Percentiles rank a stretch among this genome's conserved stretches.
Conservation (phyloP, 2,888 invertebrate genomes). For the Aleiodes alternator region DNA sequence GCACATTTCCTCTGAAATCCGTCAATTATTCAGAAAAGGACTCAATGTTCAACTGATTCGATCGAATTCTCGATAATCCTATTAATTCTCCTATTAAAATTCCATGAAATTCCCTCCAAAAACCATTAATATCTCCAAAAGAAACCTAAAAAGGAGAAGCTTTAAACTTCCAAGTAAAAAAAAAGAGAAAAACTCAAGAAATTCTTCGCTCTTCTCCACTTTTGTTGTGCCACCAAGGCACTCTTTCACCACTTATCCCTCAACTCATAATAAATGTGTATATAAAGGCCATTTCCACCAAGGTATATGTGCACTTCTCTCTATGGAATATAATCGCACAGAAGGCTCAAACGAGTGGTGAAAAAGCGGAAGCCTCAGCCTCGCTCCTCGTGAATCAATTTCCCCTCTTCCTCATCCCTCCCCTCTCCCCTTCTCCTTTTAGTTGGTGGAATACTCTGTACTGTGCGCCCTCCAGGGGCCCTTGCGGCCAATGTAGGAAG, state of each 20-base stretch:
- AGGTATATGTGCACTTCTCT: neutral
- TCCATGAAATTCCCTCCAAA: too few relatives aligned
- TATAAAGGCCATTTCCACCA: neutral
- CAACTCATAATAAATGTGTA: neutral
- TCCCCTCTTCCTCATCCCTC: slow-evolving; percentile 17
- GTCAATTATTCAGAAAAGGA: too few relatives aligned
- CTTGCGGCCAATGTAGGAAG: slow-evolving; percentile 29
- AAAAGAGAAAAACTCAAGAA: too few relatives aligned
- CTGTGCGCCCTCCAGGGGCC: neutral
- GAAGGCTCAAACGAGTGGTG: slow-evolving; percentile 24
- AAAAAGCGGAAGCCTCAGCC: slow-evolving; percentile 39
- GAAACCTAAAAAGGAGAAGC: too few relatives aligned
- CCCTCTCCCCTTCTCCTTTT: neutral
- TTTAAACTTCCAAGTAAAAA: too few relatives aligned
- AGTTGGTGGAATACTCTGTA: slow-evolving; percentile 25
- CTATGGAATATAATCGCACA: slow-evolving; percentile 34
- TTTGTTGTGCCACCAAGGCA: too few relatives aligned
- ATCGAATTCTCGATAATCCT: too few relatives aligned
- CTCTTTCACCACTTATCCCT: slow-evolving; percentile 8
- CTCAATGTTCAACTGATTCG: too few relatives aligned
- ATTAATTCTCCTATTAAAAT: too few relatives aligned
- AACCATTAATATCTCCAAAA: too few relatives aligned
- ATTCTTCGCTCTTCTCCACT: too few relatives aligned
- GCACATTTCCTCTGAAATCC: too few relatives aligned
- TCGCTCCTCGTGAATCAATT: slow-evolving; percentile 28